These are phyloP conservation scores for Neostethus bicornis DNA, from an alignment of 2,797 vertebrate genomes.

Conservation along the genomic window DNA sequence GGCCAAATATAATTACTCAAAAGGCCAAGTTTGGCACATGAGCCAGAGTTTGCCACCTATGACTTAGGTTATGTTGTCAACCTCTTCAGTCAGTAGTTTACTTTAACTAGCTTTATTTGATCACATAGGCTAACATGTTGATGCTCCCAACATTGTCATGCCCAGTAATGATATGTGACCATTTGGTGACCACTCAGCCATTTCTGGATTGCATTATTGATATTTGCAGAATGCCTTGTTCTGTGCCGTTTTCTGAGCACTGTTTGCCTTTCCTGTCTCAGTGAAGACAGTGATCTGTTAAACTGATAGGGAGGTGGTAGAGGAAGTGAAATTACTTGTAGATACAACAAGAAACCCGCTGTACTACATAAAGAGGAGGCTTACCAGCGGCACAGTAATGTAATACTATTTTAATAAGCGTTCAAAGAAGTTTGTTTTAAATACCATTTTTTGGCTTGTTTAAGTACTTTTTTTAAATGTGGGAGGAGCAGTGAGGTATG, in stretches of 20 bases:
- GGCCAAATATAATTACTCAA: too few relatives aligned
- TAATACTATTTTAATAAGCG: slow-evolving; percentile 6
- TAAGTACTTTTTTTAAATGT: slow-evolving; percentile 20
- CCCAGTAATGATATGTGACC: slow-evolving; percentile 53
- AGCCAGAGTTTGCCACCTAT: too few relatives aligned
- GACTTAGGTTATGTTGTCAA: slow-evolving; percentile 33
- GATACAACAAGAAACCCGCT: slow-evolving; percentile 34
- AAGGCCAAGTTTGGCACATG: too few relatives aligned
- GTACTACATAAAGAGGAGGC: neutral
- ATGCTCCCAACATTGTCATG: slow-evolving; percentile 25
- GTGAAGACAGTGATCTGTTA: slow-evolving; percentile 60
- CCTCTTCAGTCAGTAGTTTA: slow-evolving; percentile 17
- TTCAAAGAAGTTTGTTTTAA: slow-evolving; percentile 3
- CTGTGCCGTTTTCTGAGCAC: slow-evolving; percentile 65
- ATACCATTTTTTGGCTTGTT: slow-evolving; percentile 19
- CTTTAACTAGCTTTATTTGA: slow-evolving; percentile 44
- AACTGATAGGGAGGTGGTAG: slow-evolving; percentile 72
- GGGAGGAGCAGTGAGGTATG: slow-evolving; percentile 39
- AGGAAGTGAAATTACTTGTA: slow-evolving; percentile 71
- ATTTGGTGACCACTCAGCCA: slow-evolving; percentile 31
- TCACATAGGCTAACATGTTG: slow-evolving; percentile 55
- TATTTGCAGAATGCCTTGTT: slow-evolving; percentile 56
- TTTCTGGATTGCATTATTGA: slow-evolving; percentile 51
- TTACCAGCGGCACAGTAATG: neutral
- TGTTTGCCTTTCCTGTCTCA: slow-evolving; percentile 74